A percentile compares a stretch with the other conserved stretches of the same genome.
phyloP scores from a whole-genome alignment of 2,797 vertebrate species.

The Pseudomugil tenellus region DNA sequence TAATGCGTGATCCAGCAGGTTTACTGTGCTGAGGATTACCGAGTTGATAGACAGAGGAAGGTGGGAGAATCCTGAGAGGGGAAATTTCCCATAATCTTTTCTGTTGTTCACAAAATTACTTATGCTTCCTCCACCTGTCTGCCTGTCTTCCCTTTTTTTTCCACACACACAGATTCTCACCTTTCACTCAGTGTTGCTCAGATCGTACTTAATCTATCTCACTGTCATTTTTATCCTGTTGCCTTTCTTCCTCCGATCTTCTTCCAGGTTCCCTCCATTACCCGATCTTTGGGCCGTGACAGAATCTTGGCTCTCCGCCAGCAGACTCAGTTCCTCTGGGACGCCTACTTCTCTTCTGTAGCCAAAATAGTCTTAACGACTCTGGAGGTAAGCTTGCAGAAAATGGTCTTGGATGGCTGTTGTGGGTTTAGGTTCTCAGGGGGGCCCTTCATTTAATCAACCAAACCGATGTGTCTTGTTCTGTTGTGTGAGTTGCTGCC shows the following conservation, averaged over 20 bases:
- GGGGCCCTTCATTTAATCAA: slow-evolving; percentile 51
- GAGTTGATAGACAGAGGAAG: slow-evolving; percentile 9
- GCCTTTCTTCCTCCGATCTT: slow-evolving; percentile 33
- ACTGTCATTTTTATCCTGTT: slow-evolving; percentile 47
- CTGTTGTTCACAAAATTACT: slow-evolving; percentile 50
- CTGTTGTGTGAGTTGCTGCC: background rate
- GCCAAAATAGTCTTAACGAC: slow-evolving; percentile 86
- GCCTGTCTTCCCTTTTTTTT: background rate
- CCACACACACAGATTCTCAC: slow-evolving; percentile 13
- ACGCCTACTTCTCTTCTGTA: slow-evolving; percentile 87
- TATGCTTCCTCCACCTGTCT: slow-evolving; percentile 42
- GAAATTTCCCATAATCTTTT: slow-evolving; percentile 41
- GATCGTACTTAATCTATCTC: slow-evolving; percentile 53
- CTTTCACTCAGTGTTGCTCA: slow-evolving; percentile 39
- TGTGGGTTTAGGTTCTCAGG: slow-evolving; percentile 43
- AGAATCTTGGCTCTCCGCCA: slow-evolving; percentile 84
- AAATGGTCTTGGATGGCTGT: slow-evolving; percentile 38
- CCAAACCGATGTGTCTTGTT: slow-evolving; percentile 19
- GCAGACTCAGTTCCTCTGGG: slow-evolving; percentile 88
- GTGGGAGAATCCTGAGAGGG: slow-evolving; percentile 15
- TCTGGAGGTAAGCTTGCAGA: slow-evolving; percentile 80
- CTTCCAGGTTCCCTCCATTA: slow-evolving; percentile 85
- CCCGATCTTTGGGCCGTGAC: slow-evolving; percentile 82
- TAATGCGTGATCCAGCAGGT: slow-evolving; percentile 20
- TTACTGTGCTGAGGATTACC: background rate